Conservation (phyloP, 2,888 invertebrate genomes). For the Nematopogon swammerdamellus region DNA sequence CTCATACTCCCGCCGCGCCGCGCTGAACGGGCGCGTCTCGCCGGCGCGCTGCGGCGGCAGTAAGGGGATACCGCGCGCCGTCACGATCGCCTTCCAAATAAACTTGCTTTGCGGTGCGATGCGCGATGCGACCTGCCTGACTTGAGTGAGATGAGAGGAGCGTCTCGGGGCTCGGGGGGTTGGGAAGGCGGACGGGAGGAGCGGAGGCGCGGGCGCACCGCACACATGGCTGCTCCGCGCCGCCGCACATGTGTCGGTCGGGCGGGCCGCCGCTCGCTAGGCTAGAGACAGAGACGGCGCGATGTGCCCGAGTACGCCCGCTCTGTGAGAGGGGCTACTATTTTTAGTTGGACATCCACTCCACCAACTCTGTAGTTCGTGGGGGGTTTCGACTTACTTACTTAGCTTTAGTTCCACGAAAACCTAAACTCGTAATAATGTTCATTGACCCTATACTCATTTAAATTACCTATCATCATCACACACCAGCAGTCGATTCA, state of each 20-base stretch:
- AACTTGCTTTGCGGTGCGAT: slow-evolving; percentile 16
- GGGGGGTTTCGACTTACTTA: not conserved
- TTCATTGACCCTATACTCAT: not conserved
- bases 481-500: too few species aligned
- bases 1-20: not conserved
- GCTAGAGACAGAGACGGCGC: slow-evolving; percentile 30
- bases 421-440: not conserved
- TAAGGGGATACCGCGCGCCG: slow-evolving; percentile 42
- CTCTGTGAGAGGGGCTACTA: slow-evolving; percentile 55
- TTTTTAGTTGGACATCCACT: slow-evolving; percentile 49
- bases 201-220: slow-evolving; percentile 20
- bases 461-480: too few species aligned
- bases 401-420: not conserved
- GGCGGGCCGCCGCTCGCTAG: slow-evolving; percentile 41
- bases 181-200: slow-evolving; percentile 1
- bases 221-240: slow-evolving; percentile 29
- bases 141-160: not conserved
- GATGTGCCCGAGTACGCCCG: slow-evolving; percentile 20
- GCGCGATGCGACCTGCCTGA: not conserved
- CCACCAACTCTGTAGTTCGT: slow-evolving; percentile 24
- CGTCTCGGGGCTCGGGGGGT: slow-evolving; percentile 23
- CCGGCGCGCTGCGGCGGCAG: slow-evolving; percentile 23
- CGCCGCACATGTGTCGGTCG: slow-evolving; percentile 49
- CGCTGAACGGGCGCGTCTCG: not conserved
- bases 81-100: slow-evolving; percentile 51